Evolutionary conservation across 2,797 vertebrate genomes (phyloP).

Genomic region (Hydrophis major): DNA sequence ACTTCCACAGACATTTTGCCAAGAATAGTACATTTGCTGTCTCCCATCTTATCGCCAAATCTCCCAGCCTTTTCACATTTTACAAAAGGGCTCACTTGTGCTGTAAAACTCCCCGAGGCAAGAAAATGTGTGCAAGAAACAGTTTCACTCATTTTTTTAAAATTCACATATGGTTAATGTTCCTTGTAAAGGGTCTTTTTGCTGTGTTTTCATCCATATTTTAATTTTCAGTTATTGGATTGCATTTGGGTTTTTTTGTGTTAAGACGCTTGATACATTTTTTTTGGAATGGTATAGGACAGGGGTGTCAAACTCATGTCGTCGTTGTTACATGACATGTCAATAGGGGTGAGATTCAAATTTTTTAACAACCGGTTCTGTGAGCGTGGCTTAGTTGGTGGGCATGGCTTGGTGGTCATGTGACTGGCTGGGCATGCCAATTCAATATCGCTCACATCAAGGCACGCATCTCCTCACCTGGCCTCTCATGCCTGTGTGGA

Average conservation of each 20-base stretch:
- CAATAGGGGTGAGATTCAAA: too few species aligned
- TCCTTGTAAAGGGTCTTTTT: background rate
- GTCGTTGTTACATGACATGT: too few species aligned
- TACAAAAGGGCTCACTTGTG: background rate
- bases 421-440: too few species aligned
- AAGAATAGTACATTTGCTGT: background rate
- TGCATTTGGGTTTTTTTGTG: background rate
- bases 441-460: too few species aligned
- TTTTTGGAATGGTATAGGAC: background rate
- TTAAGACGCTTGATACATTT: too few species aligned
- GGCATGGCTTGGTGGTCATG: too few species aligned
- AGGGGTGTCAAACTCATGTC: too few species aligned
- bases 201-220: background rate
- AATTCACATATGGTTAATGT: background rate
- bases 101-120: background rate
- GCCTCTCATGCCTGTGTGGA: too few species aligned
- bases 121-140: background rate
- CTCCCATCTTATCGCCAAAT: background rate
- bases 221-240: background rate
- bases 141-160: background rate
- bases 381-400: too few species aligned
- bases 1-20: background rate
- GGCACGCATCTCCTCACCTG: too few species aligned
- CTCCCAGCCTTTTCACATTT: background rate
- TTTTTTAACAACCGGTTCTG: too few species aligned